phyloP scores from a whole-genome alignment of 2,888 invertebrate genomes.

The Nomada ruficornis region DNA sequence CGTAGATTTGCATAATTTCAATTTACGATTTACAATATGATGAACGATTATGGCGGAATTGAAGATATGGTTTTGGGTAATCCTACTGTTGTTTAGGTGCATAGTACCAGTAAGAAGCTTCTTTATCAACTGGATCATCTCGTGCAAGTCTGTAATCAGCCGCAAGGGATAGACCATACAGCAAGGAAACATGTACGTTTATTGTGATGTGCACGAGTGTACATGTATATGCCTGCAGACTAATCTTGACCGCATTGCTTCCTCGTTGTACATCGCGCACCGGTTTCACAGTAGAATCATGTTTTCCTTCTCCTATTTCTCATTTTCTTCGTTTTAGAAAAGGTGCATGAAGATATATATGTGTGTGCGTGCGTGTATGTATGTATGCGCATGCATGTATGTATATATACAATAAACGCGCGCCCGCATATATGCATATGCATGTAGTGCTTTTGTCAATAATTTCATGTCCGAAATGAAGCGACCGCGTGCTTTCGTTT shows the following conservation, averaged over 20 bases:
- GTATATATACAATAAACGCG: too few relatives aligned
- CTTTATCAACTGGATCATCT: slow-evolving; percentile 97
- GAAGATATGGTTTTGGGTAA: slow-evolving; percentile 72
- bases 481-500: background rate
- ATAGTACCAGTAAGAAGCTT: slow-evolving; percentile 97
- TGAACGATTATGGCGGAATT: slow-evolving; percentile 20
- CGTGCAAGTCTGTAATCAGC: slow-evolving; percentile 98
- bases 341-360: background rate
- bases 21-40: background rate
- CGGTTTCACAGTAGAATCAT: too few relatives aligned
- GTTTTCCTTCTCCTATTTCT: background rate
- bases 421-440: background rate
- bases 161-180: slow-evolving; percentile 88
- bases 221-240: slow-evolving; percentile 32
- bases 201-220: slow-evolving; percentile 57
- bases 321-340: background rate
- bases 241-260: slow-evolving; percentile 24
- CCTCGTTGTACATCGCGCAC: background rate
- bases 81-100: slow-evolving; percentile 88
- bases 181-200: slow-evolving; percentile 90
- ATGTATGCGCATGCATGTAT: too few relatives aligned
- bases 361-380: too few relatives aligned
- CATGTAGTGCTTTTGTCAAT: slow-evolving; percentile 13
- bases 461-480: background rate
- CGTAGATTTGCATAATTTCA: slow-evolving; percentile 3